Conservation (phyloP, 1,140 invertebrate genomes). For the Leptonema lineaticorne region DNA sequence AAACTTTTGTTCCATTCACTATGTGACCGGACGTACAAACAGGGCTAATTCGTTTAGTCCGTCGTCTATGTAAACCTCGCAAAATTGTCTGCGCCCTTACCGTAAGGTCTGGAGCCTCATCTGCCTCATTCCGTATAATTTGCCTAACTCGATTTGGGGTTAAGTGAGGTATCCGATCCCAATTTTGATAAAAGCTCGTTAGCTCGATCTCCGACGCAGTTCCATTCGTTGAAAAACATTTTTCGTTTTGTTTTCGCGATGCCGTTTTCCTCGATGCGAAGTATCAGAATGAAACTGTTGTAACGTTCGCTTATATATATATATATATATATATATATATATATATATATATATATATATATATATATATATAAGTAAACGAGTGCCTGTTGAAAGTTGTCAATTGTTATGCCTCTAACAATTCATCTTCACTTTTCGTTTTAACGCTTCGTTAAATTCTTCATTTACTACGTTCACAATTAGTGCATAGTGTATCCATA, state of each 20-base stretch:
- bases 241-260: neutral
- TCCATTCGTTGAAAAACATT: neutral
- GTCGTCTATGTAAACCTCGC: neutral
- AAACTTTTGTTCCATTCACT: neutral
- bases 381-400: no score
- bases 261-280: no score
- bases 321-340: neutral
- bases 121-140: conserved; percentile 14
- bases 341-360: neutral
- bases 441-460: no score
- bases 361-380: no score
- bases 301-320: neutral
- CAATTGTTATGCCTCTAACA: no score
- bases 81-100: neutral
- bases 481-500: no score
- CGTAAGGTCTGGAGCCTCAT: neutral
- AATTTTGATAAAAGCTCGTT: conserved; percentile 18
- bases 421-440: no score
- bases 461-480: no score
- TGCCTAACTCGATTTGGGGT: conserved; percentile 26
- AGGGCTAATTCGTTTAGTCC: conserved; percentile 13
- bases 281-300: no score
- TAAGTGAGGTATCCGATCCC: conserved; percentile 27
- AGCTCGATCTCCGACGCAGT: neutral
- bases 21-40: conserved; percentile 24